Evolutionary conservation across 1,140 invertebrate species (phyloP).

Genomic region (Dendrolimus kikuchii): DNA sequence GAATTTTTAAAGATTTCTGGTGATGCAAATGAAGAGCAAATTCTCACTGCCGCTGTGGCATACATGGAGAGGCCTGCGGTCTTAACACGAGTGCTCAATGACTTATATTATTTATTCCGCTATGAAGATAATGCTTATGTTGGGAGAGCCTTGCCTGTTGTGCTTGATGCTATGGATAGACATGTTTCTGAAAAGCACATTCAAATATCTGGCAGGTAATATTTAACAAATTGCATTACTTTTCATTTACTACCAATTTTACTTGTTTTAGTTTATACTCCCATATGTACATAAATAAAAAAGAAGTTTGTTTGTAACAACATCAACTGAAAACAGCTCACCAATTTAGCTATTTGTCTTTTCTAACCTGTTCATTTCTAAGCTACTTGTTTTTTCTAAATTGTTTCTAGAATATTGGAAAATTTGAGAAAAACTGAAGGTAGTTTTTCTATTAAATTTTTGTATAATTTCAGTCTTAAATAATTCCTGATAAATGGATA

Average conservation of each 20-base stretch:
- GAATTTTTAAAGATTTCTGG: constrained; percentile 81
- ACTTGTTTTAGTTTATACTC: no score
- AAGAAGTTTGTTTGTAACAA: no score
- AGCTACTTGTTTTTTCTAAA: no score
- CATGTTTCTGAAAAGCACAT: constrained; percentile 89
- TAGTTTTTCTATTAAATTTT: no score
- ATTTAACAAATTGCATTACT: constrained; percentile 1
- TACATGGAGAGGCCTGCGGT: constrained; percentile 87
- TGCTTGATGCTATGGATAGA: constrained; percentile 89
- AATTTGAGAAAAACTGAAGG: no score
- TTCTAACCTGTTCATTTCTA: no score
- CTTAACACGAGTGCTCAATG: constrained; percentile 88
- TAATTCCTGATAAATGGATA: no score
- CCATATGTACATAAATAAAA: no score
- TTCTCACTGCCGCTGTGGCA: constrained; percentile 84
- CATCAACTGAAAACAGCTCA: no score
- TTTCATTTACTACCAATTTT: background rate
- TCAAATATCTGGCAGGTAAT: constrained; percentile 92
- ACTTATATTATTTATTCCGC: constrained; percentile 92
- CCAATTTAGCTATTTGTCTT: no score
- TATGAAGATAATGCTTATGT: constrained; percentile 83
- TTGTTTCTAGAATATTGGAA: no score
- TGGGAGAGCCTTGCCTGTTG: constrained; percentile 81
- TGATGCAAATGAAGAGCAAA: constrained; percentile 92
- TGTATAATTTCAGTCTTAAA: no score